Evolutionary conservation across 2,113 vertebrate genomes (phyloP).

Genomic region (Heterotis niloticus): DNA sequence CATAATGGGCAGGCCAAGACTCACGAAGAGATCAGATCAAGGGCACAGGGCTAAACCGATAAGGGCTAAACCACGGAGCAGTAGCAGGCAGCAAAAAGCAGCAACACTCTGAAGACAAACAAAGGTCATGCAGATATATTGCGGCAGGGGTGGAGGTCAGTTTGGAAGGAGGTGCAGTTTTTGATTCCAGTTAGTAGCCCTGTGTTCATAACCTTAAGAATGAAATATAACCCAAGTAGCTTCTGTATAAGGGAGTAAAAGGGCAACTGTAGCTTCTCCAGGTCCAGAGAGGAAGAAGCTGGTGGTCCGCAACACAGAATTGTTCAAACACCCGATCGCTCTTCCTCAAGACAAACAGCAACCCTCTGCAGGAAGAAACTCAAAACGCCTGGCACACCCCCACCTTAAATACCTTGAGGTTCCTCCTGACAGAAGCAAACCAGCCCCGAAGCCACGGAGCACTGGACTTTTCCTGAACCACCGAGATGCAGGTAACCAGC

Average conservation of each 20-base stretch:
- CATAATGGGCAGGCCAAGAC: neutral
- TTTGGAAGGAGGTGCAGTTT: too few relatives aligned
- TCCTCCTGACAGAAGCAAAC: neutral
- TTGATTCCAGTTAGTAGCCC: too few relatives aligned
- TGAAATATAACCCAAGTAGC: too few relatives aligned
- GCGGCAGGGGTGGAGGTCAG: neutral
- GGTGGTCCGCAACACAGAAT: neutral
- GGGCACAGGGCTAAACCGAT: neutral
- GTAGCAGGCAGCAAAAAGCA: neutral
- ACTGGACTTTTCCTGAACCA: too few relatives aligned
- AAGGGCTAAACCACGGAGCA: neutral
- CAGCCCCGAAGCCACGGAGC: too few relatives aligned
- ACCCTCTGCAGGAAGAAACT: neutral
- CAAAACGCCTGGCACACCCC: neutral
- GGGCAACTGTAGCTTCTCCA: neutral
- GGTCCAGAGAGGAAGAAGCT: neutral
- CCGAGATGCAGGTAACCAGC: too few relatives aligned
- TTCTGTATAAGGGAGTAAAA: neutral
- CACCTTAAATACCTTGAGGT: neutral
- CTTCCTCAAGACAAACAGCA: neutral
- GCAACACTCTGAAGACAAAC: neutral
- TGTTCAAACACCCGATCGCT: neutral
- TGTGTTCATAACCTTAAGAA: too few relatives aligned
- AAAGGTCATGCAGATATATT: neutral
- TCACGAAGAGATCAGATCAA: neutral